Evolutionary conservation across 2,888 invertebrate genomes (phyloP), one percentile per base, ranked within the genome.

Genomic region (Ectemnius continuus): DNA sequence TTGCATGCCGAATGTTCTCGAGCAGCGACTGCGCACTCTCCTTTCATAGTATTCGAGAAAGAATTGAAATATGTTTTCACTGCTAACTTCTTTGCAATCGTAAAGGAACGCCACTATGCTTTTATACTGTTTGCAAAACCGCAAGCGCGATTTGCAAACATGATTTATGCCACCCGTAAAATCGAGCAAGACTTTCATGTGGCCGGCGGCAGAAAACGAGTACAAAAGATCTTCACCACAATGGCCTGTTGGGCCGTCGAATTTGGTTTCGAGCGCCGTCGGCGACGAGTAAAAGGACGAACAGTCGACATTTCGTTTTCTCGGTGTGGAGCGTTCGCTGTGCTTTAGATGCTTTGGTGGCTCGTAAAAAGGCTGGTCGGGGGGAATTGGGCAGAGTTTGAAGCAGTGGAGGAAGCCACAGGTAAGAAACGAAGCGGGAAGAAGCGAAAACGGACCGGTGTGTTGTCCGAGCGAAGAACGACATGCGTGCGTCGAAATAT

Each of bases 101-200:
- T n/a, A 14, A 52, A 14, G 52, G n/a, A 16, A 14, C 4, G 6
- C 16, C n/a, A 14, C n/a, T 52, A 14, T 52, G 16, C n/a, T 16
- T 16, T 23, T 11, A 52, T 72, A 65, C 58, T 77, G 61, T 78
- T 79, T 79, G 68, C 67, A 61, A 70, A 23, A 61, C 60, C 52
- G 72, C 67, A 72, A 66, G 69, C 66, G 2, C 2, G 20, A 20
- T 20, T 1, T 20, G 20, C 2, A 69, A 73, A 73, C 62, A 75
- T 68, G 70, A 79, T 70, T 75, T 75, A 77, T 61, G 61, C 61
- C 52, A 48, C 47, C 45, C 46, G 71, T 64, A 52, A 63, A 56
- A 14, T 59, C 67, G 57, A 26, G 47, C 66, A 58, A 20, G 64
- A 65, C 46, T 75, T 66, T 71, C 65, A 45, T 16, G 14, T 71